A percentile compares a stretch with the other conserved stretches of the same genome.
These are phyloP conservation scores for Microcebus murinus DNA, from an alignment of 2,113 vertebrate species.

Conservation along the genomic window DNA sequence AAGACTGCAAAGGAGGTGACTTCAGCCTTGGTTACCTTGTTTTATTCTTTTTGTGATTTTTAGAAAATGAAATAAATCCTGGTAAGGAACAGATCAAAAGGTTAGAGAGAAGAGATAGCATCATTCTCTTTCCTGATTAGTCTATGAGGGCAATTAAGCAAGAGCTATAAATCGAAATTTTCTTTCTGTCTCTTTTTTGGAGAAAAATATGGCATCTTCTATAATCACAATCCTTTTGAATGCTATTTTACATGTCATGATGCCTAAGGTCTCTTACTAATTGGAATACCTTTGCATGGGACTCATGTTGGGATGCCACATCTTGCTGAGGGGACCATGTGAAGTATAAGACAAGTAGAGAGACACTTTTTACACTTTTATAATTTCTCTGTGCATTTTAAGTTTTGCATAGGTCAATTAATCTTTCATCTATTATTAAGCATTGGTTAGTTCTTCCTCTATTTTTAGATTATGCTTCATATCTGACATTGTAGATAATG, in stretches of 20 bases:
- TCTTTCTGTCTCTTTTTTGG: background rate
- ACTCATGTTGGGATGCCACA: conserved; percentile 54
- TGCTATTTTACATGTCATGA: conserved; percentile 56
- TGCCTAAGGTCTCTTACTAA: conserved; percentile 71
- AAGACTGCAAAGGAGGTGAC: conserved; percentile 66
- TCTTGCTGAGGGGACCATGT: conserved; percentile 37
- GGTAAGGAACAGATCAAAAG: conserved; percentile 78
- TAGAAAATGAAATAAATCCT: conserved; percentile 63
- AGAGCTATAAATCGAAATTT: conserved; percentile 2
- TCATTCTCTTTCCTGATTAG: conserved; percentile 48
- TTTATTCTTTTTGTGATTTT: conserved; percentile 72
- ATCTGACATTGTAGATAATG: background rate
- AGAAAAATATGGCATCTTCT: background rate
- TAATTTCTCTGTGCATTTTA: conserved; percentile 73
- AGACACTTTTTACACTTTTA: conserved; percentile 65
- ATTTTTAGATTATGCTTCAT: conserved; percentile 68
- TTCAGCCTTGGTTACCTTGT: conserved; percentile 77
- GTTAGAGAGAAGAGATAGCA: conserved; percentile 73
- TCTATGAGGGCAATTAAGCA: conserved; percentile 49
- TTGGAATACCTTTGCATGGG: conserved; percentile 62
- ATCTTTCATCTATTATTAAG: conserved; percentile 81
- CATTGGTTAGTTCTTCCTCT: conserved; percentile 67
- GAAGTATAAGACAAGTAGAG: conserved; percentile 41
- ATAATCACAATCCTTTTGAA: conserved; percentile 74
- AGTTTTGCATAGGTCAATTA: conserved; percentile 76